Percentiles rank a stretch among this genome's conserved stretches.
Evolutionary conservation across 1,140 invertebrate species (phyloP).

Genomic region (Drosophila ananassae): DNA sequence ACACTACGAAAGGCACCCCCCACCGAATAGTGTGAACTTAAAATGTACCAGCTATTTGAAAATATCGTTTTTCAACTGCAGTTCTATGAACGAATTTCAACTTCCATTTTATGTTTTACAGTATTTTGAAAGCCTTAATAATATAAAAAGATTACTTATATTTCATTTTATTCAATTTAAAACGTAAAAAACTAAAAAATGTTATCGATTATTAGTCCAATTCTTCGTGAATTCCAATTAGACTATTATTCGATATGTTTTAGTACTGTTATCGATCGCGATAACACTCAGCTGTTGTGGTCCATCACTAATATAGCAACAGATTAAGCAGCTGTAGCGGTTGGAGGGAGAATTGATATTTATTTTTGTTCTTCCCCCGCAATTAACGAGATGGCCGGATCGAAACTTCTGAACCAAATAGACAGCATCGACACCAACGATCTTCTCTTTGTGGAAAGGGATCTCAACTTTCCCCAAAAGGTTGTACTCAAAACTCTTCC

Average conservation of each 20-base stretch:
- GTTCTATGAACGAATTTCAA: no score
- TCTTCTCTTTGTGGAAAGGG: conserved; percentile 64
- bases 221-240: no score
- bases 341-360: neutral
- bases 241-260: no score
- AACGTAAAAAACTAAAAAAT: no score
- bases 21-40: neutral
- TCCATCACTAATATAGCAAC: conserved; percentile 1
- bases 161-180: no score
- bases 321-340: neutral
- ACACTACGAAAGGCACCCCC: neutral
- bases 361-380: conserved; percentile 48
- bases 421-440: conserved; percentile 56
- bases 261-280: neutral
- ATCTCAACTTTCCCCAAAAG: conserved; percentile 66
- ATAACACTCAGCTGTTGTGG: conserved; percentile 7
- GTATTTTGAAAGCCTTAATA: no score
- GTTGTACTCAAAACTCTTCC: conserved; percentile 22
- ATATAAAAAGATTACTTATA: no score
- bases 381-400: neutral
- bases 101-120: no score
- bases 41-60: no score
- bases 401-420: conserved; percentile 35
- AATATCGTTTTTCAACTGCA: no score
- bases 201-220: no score